Percentiles rank a stretch among this genome's conserved stretches.
Evolutionary conservation across 2,797 vertebrate species (phyloP).

Genomic region (Columba guinea): DNA sequence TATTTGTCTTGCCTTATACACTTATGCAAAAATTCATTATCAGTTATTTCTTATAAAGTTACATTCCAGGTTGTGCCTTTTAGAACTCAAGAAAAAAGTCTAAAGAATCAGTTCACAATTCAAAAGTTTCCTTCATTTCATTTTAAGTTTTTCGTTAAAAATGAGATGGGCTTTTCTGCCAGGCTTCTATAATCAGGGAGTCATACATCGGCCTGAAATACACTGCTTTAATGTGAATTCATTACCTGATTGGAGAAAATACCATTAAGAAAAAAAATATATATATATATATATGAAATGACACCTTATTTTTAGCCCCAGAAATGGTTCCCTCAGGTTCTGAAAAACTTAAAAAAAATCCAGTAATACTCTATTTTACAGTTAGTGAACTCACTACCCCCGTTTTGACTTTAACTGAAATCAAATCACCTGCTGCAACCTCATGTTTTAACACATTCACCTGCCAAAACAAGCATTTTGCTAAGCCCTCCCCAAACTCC

Average conservation of each 20-base stretch:
- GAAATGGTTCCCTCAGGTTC: neutral
- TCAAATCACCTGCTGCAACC: neutral
- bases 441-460: neutral
- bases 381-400: neutral
- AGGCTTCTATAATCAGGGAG: neutral
- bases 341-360: neutral
- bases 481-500: neutral
- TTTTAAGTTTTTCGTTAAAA: neutral
- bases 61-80: neutral
- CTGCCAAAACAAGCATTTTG: neutral
- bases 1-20: neutral
- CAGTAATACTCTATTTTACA: neutral
- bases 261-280: neutral
- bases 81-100: neutral
- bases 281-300: neutral
- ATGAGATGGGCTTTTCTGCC: neutral
- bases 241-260: neutral
- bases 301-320: neutral
- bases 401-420: neutral
- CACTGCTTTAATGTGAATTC: neutral
- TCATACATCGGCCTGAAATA: neutral
- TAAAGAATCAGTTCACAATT: neutral
- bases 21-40: neutral
- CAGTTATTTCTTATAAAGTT: neutral
- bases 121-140: neutral